phyloP scores from a whole-genome alignment of 2,113 vertebrate species.

The Otus sunia region DNA sequence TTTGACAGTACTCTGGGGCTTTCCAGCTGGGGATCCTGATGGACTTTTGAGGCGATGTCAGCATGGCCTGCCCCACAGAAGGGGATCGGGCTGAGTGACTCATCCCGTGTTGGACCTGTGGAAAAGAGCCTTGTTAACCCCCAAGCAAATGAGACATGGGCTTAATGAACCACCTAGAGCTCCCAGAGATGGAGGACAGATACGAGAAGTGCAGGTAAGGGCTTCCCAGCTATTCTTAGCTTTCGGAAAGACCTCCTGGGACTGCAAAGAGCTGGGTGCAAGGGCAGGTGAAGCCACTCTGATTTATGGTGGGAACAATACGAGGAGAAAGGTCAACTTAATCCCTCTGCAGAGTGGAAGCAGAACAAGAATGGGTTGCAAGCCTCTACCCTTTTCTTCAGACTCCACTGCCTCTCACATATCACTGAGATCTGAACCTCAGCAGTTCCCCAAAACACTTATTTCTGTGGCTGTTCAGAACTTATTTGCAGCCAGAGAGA shows the following conservation, averaged over 20 bases:
- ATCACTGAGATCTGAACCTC: neutral
- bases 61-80: neutral
- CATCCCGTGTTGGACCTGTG: neutral
- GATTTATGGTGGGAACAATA: neutral
- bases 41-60: neutral
- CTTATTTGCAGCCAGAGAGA: neutral
- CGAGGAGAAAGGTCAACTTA: neutral
- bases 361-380: neutral
- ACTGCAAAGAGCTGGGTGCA: neutral
- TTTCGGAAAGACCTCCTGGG: neutral
- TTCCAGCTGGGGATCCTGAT: neutral
- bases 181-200: neutral
- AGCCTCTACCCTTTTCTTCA: neutral
- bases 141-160: neutral
- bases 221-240: neutral
- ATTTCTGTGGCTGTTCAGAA: neutral
- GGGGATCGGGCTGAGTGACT: neutral
- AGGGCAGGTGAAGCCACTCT: neutral
- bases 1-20: neutral
- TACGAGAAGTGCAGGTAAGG: neutral
- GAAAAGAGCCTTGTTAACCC: neutral
- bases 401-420: neutral
- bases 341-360: neutral
- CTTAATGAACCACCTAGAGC: neutral
- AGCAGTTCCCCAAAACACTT: neutral